Percentiles rank a stretch among this genome's conserved stretches.
These are phyloP conservation scores for Euphonia xanthogaster DNA, from an alignment of 2,797 vertebrate genomes.

Conservation along the genomic window DNA sequence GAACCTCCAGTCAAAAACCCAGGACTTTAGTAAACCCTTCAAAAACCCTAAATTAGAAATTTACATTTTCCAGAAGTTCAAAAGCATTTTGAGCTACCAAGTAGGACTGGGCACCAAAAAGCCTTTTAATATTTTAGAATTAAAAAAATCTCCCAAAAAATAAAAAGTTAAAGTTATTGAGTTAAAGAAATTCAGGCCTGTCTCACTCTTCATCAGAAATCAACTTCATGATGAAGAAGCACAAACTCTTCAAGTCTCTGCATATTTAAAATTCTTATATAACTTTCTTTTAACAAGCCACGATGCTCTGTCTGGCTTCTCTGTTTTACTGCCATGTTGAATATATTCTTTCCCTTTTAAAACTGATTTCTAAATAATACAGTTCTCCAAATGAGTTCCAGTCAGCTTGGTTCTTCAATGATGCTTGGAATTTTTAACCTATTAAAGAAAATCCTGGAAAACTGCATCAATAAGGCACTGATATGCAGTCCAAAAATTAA, in stretches of 20 bases:
- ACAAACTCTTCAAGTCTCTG: background rate
- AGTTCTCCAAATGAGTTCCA: background rate
- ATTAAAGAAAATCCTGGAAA: background rate
- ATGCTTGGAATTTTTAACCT: background rate
- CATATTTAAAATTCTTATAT: background rate
- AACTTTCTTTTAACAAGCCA: background rate
- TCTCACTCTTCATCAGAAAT: background rate
- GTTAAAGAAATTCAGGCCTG: background rate
- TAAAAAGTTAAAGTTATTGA: background rate
- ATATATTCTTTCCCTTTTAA: background rate
- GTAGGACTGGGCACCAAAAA: background rate
- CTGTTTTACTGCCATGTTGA: background rate
- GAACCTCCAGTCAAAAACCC: background rate
- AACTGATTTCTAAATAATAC: background rate
- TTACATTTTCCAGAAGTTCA: background rate
- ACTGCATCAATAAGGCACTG: background rate
- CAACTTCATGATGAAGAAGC: background rate
- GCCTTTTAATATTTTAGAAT: background rate
- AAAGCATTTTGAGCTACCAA: background rate
- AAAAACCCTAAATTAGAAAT: background rate
- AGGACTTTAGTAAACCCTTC: background rate
- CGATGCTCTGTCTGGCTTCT: background rate
- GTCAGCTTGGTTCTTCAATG: background rate
- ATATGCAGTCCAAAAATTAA: background rate
- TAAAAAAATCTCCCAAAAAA: background rate